phyloP scores from a whole-genome alignment of 2,888 invertebrate genomes.

The Furcula furcula region DNA sequence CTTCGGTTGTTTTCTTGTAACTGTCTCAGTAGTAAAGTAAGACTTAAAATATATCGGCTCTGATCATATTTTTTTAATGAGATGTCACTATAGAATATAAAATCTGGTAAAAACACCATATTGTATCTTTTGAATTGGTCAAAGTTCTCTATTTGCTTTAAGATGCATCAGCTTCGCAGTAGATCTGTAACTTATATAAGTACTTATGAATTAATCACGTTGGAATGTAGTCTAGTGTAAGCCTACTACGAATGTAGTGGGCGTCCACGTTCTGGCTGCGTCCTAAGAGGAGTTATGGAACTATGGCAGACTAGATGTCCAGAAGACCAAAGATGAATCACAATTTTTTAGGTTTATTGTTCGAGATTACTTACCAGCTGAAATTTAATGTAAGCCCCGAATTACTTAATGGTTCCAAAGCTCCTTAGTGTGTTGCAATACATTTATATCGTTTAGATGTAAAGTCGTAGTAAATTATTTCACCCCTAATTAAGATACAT shows the following conservation, averaged over 20 bases:
- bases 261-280: conserved; percentile 27
- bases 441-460: conserved; percentile 76
- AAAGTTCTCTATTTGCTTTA: conserved; percentile 73
- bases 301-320: conserved; percentile 56
- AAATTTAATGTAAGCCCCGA: conserved; percentile 59
- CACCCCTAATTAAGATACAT: conserved; percentile 75
- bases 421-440: conserved; percentile 79
- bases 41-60: conserved; percentile 56
- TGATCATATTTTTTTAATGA: conserved; percentile 36
- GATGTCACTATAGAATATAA: conserved; percentile 13
- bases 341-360: conserved; percentile 67
- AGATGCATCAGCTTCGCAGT: conserved; percentile 73
- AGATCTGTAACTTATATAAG: conserved; percentile 80
- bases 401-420: conserved; percentile 76
- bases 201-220: conserved; percentile 72
- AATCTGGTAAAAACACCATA: conserved; percentile 18
- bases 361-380: conserved; percentile 65
- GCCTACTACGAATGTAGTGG: conserved; percentile 24
- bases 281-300: conserved; percentile 74
- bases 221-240: conserved; percentile 40
- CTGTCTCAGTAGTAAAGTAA: conserved; percentile 59
- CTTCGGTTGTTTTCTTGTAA: conserved; percentile 49
- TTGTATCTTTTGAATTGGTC: conserved; percentile 46
- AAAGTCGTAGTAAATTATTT: conserved; percentile 80
- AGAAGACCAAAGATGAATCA: conserved; percentile 79